A percentile compares a stretch with the other conserved stretches of the same genome.
phyloP scores from a whole-genome alignment of 2,797 vertebrate species.

The Botia almorhae region DNA sequence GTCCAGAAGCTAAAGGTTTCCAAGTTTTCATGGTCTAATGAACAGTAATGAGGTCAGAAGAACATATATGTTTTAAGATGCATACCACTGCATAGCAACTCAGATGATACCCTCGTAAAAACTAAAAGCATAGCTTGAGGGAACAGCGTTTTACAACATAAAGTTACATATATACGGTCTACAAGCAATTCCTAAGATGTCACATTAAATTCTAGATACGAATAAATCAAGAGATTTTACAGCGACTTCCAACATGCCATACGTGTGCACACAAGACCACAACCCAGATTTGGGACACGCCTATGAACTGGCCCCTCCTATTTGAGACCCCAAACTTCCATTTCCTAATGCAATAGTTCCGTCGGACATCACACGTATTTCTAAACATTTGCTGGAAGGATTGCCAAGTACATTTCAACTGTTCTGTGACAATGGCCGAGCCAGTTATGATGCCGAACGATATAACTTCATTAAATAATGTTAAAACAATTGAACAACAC shows the following conservation, averaged over 20 bases:
- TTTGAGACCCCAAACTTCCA: background rate
- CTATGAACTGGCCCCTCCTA: conserved; percentile 12
- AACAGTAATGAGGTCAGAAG: conserved; percentile 24
- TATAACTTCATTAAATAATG: background rate
- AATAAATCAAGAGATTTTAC: conserved; percentile 17
- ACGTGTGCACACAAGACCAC: conserved; percentile 2
- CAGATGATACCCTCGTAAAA: conserved; percentile 18
- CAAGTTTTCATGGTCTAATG: conserved; percentile 44
- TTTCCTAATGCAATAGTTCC: background rate
- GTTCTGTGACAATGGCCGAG: background rate
- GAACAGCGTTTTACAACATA: background rate
- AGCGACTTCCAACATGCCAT: conserved; percentile 4
- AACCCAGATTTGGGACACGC: conserved; percentile 10
- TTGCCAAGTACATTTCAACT: background rate
- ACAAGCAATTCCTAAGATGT: background rate
- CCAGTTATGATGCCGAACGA: background rate
- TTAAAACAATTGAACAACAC: background rate
- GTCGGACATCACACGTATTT: background rate
- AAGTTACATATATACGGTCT: background rate
- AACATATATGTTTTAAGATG: conserved; percentile 15
- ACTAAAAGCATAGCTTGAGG: conserved; percentile 14
- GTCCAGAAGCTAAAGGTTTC: conserved; percentile 4
- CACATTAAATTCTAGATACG: background rate
- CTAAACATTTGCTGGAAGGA: background rate
- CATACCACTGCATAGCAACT: background rate